Base-by-base conservation (phyloP, 2,888 invertebrate species). In the Eristalinus aeneus region DNA sequence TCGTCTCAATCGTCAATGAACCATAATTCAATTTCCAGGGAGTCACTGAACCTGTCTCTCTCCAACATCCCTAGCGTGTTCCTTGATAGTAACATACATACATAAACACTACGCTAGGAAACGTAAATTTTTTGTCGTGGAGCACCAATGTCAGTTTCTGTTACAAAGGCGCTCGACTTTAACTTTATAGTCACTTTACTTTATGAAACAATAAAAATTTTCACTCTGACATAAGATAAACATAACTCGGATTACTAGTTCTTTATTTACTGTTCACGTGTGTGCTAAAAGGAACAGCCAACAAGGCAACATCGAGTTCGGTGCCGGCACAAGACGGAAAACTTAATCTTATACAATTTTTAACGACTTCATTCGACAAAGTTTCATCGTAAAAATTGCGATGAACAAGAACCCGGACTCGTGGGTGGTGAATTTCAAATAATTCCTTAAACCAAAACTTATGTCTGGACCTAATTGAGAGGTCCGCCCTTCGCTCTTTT, bases 141-240 rank as follows among this genome's bases (percentile, higher is more conserved):
- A 63, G 63, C 46, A 16, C 54, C 22, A 54, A 22, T 11, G 54
- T 20, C 54, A 8, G 67, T 67, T 72, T 63, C 67, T 58, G 78
- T 54, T 54, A 65, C 71, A 60, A 60, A 16, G 61, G 67, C 71
- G 79, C 84, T 63, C 71, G 56, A 75, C 71, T 75, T 79, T 39
- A 71, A 84, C 84, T 84, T 80, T 80, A 84, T 20, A 67, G 79
- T 80, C 84, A 84, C 71, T 80, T 67, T 68, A 56, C 60, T 79
- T 84, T 79, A 84, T 75, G 61, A 80, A 72, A 63, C 53, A 53
- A 75, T 75, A 34, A 27, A 34, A 67, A n/a, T n/a, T n/a, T n/a
- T 53, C 39, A 36, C 53, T 31, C 20, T 12, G 1, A 54, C 8
- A 68, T 12, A 22, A 11, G 20, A 79, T 69, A 71, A 46, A 31